Conservation (phyloP, 1,140 invertebrate genomes). For the Bradysia coprophila region DNA sequence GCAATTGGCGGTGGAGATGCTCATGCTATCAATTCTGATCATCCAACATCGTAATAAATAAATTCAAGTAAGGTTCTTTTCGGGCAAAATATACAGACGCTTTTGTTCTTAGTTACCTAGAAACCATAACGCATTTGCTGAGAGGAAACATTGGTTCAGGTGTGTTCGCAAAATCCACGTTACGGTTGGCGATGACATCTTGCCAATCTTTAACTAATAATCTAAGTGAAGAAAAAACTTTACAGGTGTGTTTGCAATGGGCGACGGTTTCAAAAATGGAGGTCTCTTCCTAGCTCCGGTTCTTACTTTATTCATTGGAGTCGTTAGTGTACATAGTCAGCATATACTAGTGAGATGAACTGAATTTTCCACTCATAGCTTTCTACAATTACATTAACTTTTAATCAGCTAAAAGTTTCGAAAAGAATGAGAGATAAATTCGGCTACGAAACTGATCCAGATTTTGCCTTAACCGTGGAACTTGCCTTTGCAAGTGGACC, state of each 20-base stretch:
- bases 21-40: too few relatives aligned
- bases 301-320: slow-evolving; percentile 39
- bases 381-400: neutral
- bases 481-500: slow-evolving; percentile 57
- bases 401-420: slow-evolving; percentile 26
- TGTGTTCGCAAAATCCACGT: slow-evolving; percentile 51
- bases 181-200: too few relatives aligned
- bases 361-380: neutral
- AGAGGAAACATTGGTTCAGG: slow-evolving; percentile 60
- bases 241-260: slow-evolving; percentile 57
- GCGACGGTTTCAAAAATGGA: slow-evolving; percentile 54
- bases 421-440: slow-evolving; percentile 37
- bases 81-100: too few relatives aligned
- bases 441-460: slow-evolving; percentile 28
- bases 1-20: too few relatives aligned
- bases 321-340: slow-evolving; percentile 53
- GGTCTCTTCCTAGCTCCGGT: slow-evolving; percentile 44
- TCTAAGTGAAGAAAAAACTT: too few relatives aligned
- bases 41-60: neutral
- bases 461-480: slow-evolving; percentile 61
- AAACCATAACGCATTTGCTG: slow-evolving; percentile 54
- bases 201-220: too few relatives aligned
- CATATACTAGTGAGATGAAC: slow-evolving; percentile 40
- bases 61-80: too few relatives aligned
- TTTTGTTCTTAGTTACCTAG: slow-evolving; percentile 47